Base-by-base conservation (phyloP, 2,888 invertebrate species). In the Orchesellides sinensis region DNA sequence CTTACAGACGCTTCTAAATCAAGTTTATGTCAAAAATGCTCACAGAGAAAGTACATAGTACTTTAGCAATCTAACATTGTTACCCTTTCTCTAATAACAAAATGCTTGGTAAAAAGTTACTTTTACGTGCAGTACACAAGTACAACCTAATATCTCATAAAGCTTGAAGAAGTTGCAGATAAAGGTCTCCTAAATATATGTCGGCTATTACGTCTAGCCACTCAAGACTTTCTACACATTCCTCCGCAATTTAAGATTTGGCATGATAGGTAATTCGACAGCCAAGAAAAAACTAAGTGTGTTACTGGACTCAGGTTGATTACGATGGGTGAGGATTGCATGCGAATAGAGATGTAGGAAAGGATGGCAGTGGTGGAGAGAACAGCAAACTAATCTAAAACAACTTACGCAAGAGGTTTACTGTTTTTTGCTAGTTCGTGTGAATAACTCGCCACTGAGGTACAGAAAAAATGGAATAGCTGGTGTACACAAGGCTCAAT, bases 241-340 rank as follows among this genome's bases (percentile, higher is more conserved):
- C 72, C 40, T 45, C n/a, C n/a, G 72, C 72, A 59, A 72, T 72
- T 72, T 72, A 56, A 72, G 72, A 59, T 72, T 72, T 72, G 70
- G 72, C 72, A 72, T 40, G 59, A 59, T 72, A 21, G 59, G 17
- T 21, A 59, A 59, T 54, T 40, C 25, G 45, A 72, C 12, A n/a
- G 72, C 72, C 72, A 72, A 59, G 32, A 69, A 59, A 32, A 69
- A 54, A n/a, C 4, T 1, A 40, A 40, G 4, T n/a, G n/a, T n/a
- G n/a, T n/a, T n/a, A n/a, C 40, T 40, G 40, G 14, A 25, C 59
- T 56, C 56, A 56, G n/a, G n/a, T 23, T 56, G 10, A 5, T 32
- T 56, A n/a, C 6, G 10, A 59, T 23, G 29, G 29, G n/a, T 14
- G 59, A 1, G 59, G 21, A 25, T 5, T 29, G 17, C 19, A n/a